A percentile compares a stretch with the other conserved stretches of the same genome.
phyloP scores from a whole-genome alignment of 1,140 invertebrate genomes.

The Sinella curviseta region DNA sequence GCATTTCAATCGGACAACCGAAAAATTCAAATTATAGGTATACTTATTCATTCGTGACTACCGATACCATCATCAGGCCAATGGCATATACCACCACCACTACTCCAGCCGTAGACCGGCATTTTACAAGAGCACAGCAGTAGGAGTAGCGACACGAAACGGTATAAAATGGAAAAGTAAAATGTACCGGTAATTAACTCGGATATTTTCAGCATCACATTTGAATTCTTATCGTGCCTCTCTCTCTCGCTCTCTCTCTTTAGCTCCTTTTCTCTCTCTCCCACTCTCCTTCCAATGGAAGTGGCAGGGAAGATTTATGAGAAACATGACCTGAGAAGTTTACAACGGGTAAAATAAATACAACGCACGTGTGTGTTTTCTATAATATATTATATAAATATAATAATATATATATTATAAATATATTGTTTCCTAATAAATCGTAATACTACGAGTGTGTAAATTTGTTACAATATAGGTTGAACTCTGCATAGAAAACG shows the following conservation, averaged over 20 bases:
- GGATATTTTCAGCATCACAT: not conserved
- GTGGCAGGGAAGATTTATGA: conserved; percentile 9
- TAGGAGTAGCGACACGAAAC: not conserved
- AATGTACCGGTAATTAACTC: conserved; percentile 5
- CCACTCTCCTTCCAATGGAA: not conserved
- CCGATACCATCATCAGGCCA: not conserved
- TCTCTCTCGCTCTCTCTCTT: not conserved
- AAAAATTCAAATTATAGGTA: conserved; percentile 5
- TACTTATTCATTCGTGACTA: not conserved
- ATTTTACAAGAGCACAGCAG: no score
- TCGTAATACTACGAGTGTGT: not conserved
- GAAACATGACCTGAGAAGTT: not conserved
- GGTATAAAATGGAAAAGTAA: not conserved
- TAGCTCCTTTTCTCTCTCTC: not conserved
- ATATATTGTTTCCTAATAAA: not conserved
- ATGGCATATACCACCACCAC: no score
- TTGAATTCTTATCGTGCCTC: conserved; percentile 7
- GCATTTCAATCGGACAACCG: not conserved
- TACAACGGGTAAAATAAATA: not conserved
- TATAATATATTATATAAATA: not conserved
- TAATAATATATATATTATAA: not conserved
- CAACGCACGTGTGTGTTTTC: not conserved
- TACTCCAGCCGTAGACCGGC: no score
- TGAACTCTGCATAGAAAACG: no score
- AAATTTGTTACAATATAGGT: no score